Percentiles rank a stretch among this genome's conserved stretches.
These are phyloP conservation scores for Ladona fulva DNA, from an alignment of 1,140 invertebrate genomes.

Conservation along the genomic window DNA sequence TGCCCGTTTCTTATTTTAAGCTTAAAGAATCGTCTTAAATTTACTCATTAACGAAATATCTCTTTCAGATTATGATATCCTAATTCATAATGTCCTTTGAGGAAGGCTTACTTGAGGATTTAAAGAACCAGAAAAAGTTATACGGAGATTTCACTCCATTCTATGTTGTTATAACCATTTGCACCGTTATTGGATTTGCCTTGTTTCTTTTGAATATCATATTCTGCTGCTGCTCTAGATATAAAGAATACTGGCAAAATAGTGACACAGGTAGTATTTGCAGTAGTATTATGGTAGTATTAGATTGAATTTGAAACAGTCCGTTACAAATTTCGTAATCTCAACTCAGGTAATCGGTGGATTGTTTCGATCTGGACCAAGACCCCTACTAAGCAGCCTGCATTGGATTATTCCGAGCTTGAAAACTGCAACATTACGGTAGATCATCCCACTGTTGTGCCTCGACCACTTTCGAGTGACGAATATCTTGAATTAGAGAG, in stretches of 20 bases:
- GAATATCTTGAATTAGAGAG: constrained; percentile 1
- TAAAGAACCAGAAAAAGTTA: background rate
- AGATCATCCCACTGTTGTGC: background rate
- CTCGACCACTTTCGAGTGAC: background rate
- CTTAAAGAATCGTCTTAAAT: background rate
- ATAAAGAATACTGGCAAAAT: constrained; percentile 71
- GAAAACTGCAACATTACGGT: constrained; percentile 31
- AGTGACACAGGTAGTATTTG: constrained; percentile 57
- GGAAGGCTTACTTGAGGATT: background rate
- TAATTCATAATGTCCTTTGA: background rate
- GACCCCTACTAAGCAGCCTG: constrained; percentile 71
- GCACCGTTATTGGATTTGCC: constrained; percentile 54
- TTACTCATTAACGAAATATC: background rate
- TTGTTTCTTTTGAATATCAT: constrained; percentile 65
- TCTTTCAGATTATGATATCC: background rate
- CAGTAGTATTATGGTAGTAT: background rate
- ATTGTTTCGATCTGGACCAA: constrained; percentile 71
- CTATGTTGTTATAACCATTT: constrained; percentile 68
- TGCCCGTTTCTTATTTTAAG: background rate
- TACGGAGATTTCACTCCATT: constrained; percentile 41
- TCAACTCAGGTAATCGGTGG: constrained; percentile 66
- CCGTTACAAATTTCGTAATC: constrained; percentile 16
- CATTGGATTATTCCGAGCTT: constrained; percentile 66
- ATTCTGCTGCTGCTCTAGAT: constrained; percentile 67
- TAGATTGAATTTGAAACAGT: background rate